A percentile compares a stretch with the other conserved stretches of the same genome.
Conservation (phyloP, 2,888 invertebrate genomes). For the Meteorus colon region DNA sequence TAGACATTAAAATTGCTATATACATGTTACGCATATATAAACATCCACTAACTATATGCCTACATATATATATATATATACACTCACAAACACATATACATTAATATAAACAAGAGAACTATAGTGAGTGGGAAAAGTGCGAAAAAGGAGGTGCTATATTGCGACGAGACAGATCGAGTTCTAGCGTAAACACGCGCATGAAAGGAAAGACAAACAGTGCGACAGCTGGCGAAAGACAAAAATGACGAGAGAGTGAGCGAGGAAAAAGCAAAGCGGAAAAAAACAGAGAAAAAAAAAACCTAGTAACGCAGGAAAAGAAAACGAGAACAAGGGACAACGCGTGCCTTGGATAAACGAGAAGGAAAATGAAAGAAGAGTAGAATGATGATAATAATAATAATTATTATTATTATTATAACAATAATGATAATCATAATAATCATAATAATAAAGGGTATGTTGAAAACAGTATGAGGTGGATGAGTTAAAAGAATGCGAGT, state of each 20-base stretch:
- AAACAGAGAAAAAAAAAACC: slow-evolving; percentile 17
- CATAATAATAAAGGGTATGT: slow-evolving; percentile 31
- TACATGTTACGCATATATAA: not conserved
- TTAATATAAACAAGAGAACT: slow-evolving; percentile 13
- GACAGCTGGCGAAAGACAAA: slow-evolving; percentile 44
- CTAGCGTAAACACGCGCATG: slow-evolving; percentile 45
- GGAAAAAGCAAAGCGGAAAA: not conserved
- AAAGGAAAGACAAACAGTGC: slow-evolving; percentile 45
- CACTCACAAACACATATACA: not conserved
- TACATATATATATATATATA: not conserved
- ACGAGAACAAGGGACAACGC: slow-evolving; percentile 19
- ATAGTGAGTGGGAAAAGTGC: slow-evolving; percentile 9
- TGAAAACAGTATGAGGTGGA: slow-evolving; percentile 29
- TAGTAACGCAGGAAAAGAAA: not conserved
- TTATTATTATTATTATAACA: not conserved
- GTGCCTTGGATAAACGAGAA: not conserved
- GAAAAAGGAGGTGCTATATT: slow-evolving; percentile 30
- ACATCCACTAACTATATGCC: not conserved
- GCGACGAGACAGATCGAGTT: slow-evolving; percentile 42
- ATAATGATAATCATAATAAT: not conserved
- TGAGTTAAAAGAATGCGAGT: slow-evolving; percentile 20
- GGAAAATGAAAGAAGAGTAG: slow-evolving; percentile 5
- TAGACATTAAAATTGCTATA: slow-evolving; percentile 6
- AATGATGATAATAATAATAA: not conserved
- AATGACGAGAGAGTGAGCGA: slow-evolving; percentile 31